Evolutionary conservation across 2,113 vertebrate genomes (phyloP), one percentile per base, ranked within the genome.

Genomic region (Rattus norvegicus): DNA sequence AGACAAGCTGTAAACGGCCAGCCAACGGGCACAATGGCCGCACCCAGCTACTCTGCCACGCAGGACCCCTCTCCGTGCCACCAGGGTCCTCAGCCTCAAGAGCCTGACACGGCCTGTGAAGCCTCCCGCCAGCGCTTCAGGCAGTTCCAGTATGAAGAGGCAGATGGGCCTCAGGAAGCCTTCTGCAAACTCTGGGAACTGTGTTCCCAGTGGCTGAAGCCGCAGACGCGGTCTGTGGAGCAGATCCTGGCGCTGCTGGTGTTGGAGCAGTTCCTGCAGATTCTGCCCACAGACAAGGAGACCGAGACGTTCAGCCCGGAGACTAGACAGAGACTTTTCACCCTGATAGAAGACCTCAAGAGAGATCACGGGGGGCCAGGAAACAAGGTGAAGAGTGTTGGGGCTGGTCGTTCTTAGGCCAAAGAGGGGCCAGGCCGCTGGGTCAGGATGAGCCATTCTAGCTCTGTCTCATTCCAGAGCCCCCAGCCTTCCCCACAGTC

Each of bases 181-280:
- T 98, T 97, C 94, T 93, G 73, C 84, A 96, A 65, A 63, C 97
- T 98, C 56, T 98, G 97, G 98, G 97, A 98, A 11, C 98, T 98
- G 22, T 98, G 98, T 92, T 95, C 73, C 91, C 95, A 96, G 3
- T 98, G 98, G 98, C 92, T 98, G 95, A 98, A 96, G 85, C 98
- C 98, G 24, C 95, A 97, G 90, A 81, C 94, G 8, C 83, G 75
- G 36, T 97, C 97, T 14, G 97, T 96, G 79, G 97, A 97, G 49
- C 95, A 98, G 80, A 98, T 98, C 79, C 59, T 98, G 91, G 98
- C 98, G 69, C 75, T 97, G 89, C 89, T 98, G 2, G 96, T 98
- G 49, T n/a, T 98, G 93, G 98, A 98, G 92, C 98, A 98, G 36
- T 98, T 98, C 83, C 90, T 98, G 56, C 95, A 79, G 0, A 90